Evolutionary conservation across 2,888 invertebrate species (phyloP).

Genomic region (Meiosimyza decipiens): DNA sequence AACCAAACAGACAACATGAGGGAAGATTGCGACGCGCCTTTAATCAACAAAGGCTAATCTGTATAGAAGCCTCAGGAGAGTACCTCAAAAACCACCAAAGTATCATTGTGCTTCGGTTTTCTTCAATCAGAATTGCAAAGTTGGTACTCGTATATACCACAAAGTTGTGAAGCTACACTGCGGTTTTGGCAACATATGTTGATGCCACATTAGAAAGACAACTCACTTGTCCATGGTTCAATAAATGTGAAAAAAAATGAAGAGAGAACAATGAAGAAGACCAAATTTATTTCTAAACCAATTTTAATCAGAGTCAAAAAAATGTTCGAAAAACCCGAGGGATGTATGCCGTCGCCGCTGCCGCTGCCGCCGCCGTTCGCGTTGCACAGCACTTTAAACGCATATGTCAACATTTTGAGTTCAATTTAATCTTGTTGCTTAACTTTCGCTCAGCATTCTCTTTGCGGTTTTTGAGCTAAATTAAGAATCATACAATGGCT

Average conservation of each 20-base stretch:
- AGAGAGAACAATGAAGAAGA: neutral
- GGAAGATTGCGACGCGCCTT: constrained; percentile 33
- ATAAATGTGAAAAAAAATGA: constrained; percentile 12
- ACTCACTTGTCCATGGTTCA: constrained; percentile 59
- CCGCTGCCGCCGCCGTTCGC: too few relatives aligned
- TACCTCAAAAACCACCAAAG: constrained; percentile 37
- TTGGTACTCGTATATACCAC: constrained; percentile 2
- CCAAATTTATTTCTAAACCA: constrained; percentile 48
- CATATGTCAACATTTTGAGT: constrained; percentile 65
- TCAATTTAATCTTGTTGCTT: constrained; percentile 44
- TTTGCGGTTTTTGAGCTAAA: constrained; percentile 60
- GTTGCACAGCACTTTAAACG: constrained; percentile 50
- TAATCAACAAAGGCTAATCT: constrained; percentile 36
- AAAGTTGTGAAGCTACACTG: neutral
- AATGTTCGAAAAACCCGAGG: constrained; percentile 40
- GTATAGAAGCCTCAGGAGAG: constrained; percentile 35
- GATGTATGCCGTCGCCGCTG: constrained; percentile 35
- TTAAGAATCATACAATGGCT: constrained; percentile 49
- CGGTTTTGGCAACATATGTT: constrained; percentile 61
- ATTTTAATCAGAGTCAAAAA: constrained; percentile 62
- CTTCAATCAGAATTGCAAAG: neutral
- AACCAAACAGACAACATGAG: constrained; percentile 3
- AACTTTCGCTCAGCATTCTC: constrained; percentile 32
- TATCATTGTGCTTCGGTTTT: constrained; percentile 25
- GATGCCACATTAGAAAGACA: constrained; percentile 67